phyloP scores from a whole-genome alignment of 2,113 vertebrate species.

The Aix galericulata region DNA sequence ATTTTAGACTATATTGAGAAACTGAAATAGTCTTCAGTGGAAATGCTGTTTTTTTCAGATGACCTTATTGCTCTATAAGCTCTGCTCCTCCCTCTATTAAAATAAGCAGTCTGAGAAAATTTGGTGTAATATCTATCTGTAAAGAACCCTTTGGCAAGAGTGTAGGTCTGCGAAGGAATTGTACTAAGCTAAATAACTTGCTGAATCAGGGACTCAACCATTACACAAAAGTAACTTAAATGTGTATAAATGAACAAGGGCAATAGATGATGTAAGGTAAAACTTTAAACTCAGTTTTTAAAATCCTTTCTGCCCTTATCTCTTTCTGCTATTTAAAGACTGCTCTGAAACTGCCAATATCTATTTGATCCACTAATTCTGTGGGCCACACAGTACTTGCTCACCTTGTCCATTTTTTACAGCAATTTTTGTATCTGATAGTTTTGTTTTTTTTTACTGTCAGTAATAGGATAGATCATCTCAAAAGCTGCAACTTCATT shows the following conservation, averaged over 20 bases:
- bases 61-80: neutral
- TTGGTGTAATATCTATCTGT: neutral
- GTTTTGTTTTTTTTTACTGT: neutral
- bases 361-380: neutral
- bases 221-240: neutral
- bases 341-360: neutral
- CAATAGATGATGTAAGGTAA: neutral
- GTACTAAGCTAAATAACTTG: neutral
- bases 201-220: neutral
- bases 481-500: neutral
- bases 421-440: neutral
- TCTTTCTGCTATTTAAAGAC: neutral
- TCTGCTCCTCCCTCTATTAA: neutral
- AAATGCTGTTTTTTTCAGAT: neutral
- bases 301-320: neutral
- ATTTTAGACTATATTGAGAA: neutral
- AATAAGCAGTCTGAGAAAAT: neutral
- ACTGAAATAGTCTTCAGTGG: neutral
- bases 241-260: neutral
- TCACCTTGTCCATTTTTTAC: neutral
- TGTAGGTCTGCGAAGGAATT: neutral
- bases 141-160: neutral
- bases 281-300: neutral
- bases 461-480: neutral
- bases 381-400: neutral